A percentile compares a stretch with the other conserved stretches of the same genome.
Conservation (phyloP, 1,140 invertebrate species). For the Agrilus planipennis region DNA sequence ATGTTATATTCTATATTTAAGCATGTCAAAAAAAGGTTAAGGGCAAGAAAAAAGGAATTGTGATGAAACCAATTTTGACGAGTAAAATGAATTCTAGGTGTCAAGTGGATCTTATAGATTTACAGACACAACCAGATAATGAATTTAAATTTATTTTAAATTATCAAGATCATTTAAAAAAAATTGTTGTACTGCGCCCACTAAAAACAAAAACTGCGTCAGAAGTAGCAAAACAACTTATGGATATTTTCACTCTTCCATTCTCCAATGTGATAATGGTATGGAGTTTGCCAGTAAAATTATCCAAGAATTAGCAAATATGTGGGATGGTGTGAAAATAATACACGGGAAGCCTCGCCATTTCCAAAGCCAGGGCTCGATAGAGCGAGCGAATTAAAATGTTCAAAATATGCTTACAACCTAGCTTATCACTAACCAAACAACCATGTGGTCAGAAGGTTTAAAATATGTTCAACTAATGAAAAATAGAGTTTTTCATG, state of each 20-base stretch:
- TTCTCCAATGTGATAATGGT: too few relatives aligned
- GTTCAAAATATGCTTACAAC: conserved; percentile 28
- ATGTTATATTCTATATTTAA: too few relatives aligned
- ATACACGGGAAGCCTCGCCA: conserved; percentile 16
- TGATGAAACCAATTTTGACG: conserved; percentile 16
- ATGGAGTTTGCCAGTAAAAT: too few relatives aligned
- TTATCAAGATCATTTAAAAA: conserved; percentile 37
- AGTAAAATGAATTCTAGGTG: conserved; percentile 18
- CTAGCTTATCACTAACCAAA: conserved; percentile 24
- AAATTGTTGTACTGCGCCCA: conserved; percentile 32
- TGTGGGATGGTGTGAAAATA: too few relatives aligned
- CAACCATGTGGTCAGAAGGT: conserved; percentile 24
- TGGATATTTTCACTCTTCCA: conserved; percentile 5
- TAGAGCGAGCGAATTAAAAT: conserved; percentile 26
- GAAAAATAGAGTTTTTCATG: conserved; percentile 25
- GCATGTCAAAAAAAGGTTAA: conserved; percentile 15
- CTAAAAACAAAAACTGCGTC: conserved; percentile 30
- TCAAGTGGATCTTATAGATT: conserved; percentile 29
- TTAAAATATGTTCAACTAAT: conserved; percentile 25
- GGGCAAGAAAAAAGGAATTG: conserved; percentile 21
- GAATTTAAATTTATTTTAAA: conserved; percentile 29
- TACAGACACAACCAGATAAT: conserved; percentile 25
- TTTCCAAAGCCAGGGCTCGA: conserved; percentile 18
- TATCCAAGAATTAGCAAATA: too few relatives aligned
- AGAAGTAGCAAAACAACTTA: conserved; percentile 20